Base-by-base conservation (phyloP, 2,113 vertebrate species). In the Proterorhinus semilunaris region DNA sequence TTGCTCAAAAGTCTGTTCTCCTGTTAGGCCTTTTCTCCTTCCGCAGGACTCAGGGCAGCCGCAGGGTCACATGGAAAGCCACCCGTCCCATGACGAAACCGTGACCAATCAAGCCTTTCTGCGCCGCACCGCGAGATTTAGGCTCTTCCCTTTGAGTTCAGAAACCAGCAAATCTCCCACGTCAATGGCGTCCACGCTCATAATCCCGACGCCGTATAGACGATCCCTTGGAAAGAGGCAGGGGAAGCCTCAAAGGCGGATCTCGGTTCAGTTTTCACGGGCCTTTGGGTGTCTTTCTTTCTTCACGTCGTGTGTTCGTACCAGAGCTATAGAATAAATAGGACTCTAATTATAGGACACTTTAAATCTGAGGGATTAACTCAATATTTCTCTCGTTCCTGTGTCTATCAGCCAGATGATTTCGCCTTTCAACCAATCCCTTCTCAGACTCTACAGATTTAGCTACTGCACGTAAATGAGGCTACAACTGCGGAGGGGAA, bases 201-300 rank as follows among this genome's bases (percentile, higher is more conserved):
- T 88, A 88, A 91, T 90, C 88, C 89, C 83, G 88, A 87, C 87
- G 83, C 83, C 78, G 79, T 69, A 73, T 87, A 86, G 88, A 82
- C 77, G 80, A 85, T 74, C 68, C 74, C 88, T 88, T 90, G 89
- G 88, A 91, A 90, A 80, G 68, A 81, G 78, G 9, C 43, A 71
- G 71, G 70, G 80, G 75, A 69, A 79, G 80, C 80, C 83, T 84
- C 81, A 87, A 84, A 87, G 83, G 75, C 83, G 69, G 72, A 70
- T 73, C 76, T 55, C 44, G 66, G 54, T 59, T 54, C 45, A 65
- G 51, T 70, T n/a, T 45, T 63, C 80, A 55, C 4, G 53, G 53
- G 17, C 17, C 53, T 55, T 55, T 9, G 74, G 7, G 75, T 67
- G 62, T 76, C 66, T 72, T 76, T 76, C 81, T 85, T 85, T 21